These are phyloP conservation scores for Charaxes varanes DNA, from an alignment of 1,140 invertebrate species.

Conservation along the genomic window DNA sequence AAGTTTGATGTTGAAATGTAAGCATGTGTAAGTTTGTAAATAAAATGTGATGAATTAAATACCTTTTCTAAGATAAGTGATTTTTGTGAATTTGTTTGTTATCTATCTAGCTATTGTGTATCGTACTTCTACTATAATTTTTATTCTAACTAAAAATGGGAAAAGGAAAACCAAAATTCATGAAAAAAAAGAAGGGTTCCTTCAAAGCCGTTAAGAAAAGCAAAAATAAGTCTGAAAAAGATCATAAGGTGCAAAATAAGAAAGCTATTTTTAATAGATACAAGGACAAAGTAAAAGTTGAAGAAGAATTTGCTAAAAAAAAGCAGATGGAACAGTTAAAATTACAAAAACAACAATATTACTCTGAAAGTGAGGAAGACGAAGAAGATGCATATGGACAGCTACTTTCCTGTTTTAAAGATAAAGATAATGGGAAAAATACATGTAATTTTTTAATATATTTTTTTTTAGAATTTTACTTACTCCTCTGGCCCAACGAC, in stretches of 20 bases:
- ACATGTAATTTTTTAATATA: too few relatives aligned
- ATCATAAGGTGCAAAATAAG: slow-evolving; percentile 45
- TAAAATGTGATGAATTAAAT: too few relatives aligned
- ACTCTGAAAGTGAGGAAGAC: slow-evolving; percentile 70
- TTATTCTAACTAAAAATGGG: slow-evolving; percentile 26
- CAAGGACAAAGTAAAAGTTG: slow-evolving; percentile 63
- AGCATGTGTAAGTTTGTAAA: too few relatives aligned
- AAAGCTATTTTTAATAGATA: slow-evolving; percentile 67
- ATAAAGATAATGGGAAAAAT: slow-evolving; percentile 24
- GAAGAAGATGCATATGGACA: slow-evolving; percentile 73
- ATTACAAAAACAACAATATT: slow-evolving; percentile 35
- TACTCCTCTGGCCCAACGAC: too few relatives aligned
- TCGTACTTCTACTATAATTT: neutral
- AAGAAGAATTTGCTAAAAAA: slow-evolving; percentile 58
- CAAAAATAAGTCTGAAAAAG: slow-evolving; percentile 38
- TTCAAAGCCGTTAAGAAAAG: slow-evolving; percentile 35
- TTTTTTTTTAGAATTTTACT: too few relatives aligned
- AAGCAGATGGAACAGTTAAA: slow-evolving; percentile 49
- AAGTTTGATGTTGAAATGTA: too few relatives aligned
- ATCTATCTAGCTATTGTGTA: too few relatives aligned
- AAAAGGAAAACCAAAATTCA: slow-evolving; percentile 41
- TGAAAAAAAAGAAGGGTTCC: slow-evolving; percentile 31
- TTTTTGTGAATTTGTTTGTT: too few relatives aligned
- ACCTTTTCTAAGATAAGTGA: too few relatives aligned
- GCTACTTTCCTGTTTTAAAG: slow-evolving; percentile 74